Evolutionary conservation across 2,888 invertebrate species (phyloP), one percentile per base, ranked within the genome.

Genomic region (Slavum lentiscoides): DNA sequence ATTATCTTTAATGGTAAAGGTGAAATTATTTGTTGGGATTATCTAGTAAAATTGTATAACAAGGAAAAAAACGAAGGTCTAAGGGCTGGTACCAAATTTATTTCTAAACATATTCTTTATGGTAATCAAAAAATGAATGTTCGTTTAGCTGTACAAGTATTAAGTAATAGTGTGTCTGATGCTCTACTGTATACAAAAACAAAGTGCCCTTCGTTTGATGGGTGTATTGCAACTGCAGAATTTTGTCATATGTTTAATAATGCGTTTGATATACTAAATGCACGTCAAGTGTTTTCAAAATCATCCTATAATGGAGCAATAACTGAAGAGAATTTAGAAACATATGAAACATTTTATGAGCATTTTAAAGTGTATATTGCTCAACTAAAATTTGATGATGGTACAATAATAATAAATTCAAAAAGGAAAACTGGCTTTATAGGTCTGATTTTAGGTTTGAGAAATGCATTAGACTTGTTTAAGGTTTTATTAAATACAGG

Each of bases 41-140:
- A 74, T 74, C 81, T 84, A 67, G 70, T 82, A 67, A 67, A 49
- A 49, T 49, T 75, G 21, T 43, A 53, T 55, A n/a, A 55, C 13
- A 53, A 62, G 49, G 62, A 75, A 62, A 30, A 61, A 30, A 43
- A 39, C 9, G n/a, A 75, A 75, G 49, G 53, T 49, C 23, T 53
- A 23, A 68, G 49, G 17, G 23, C 23, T 17, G 68, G 49, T 49
- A 68, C 68, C 13, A 70, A 70, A 37, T n/a, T 70, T 19, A 58
- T 37, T 37, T 70, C 55, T 37, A n/a, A 58, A 2, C 58, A 58
- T 85, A 82, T 84, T 85, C 43, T 84, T 82, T 61, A 84, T 89
- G 88, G 89, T 89, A 66, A 86, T 87, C 37, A 64, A 9, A 64
- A 64, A 83, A 82, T 83, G 82, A 82, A 83, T 72, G 64, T 82